Evolutionary conservation across 2,888 invertebrate genomes (phyloP).

Genomic region (Pycnomerus fuliginosus): DNA sequence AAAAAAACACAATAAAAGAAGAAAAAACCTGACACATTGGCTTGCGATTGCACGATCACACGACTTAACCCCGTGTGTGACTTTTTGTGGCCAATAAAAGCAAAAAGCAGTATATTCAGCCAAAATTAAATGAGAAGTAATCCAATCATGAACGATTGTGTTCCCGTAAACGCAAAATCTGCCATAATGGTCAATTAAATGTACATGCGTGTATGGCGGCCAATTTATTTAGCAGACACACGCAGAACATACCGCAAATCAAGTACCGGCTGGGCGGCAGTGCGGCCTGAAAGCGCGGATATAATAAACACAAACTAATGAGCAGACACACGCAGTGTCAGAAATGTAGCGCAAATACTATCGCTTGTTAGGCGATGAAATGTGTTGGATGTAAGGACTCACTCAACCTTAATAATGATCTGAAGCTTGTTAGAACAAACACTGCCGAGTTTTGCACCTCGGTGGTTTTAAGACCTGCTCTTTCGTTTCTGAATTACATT

Average conservation of each 20-base stretch:
- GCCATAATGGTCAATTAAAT: slow-evolving; percentile 44
- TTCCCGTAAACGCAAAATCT: slow-evolving; percentile 22
- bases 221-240: slow-evolving; percentile 41
- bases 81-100: too few species aligned
- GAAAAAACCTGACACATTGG: too few species aligned
- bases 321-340: slow-evolving; percentile 31
- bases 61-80: too few species aligned
- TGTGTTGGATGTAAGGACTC: slow-evolving; percentile 8
- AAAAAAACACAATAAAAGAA: too few species aligned
- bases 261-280: slow-evolving; percentile 30
- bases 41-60: too few species aligned
- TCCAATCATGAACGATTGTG: slow-evolving; percentile 34
- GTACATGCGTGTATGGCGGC: slow-evolving; percentile 40
- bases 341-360: slow-evolving; percentile 18
- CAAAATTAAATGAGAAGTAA: too few species aligned
- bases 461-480: slow-evolving; percentile 6
- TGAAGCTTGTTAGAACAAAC: slow-evolving; percentile 22
- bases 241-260: slow-evolving; percentile 42
- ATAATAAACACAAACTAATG: slow-evolving; percentile 36
- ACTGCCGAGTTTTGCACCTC: slow-evolving; percentile 13
- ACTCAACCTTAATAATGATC: slow-evolving; percentile 4
- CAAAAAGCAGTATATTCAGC: too few species aligned
- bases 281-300: slow-evolving; percentile 27
- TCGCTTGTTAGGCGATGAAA: slow-evolving; percentile 19
- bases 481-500: too few species aligned